Base-by-base conservation (phyloP, 1,140 invertebrate genomes). In the Helicoverpa armigera region DNA sequence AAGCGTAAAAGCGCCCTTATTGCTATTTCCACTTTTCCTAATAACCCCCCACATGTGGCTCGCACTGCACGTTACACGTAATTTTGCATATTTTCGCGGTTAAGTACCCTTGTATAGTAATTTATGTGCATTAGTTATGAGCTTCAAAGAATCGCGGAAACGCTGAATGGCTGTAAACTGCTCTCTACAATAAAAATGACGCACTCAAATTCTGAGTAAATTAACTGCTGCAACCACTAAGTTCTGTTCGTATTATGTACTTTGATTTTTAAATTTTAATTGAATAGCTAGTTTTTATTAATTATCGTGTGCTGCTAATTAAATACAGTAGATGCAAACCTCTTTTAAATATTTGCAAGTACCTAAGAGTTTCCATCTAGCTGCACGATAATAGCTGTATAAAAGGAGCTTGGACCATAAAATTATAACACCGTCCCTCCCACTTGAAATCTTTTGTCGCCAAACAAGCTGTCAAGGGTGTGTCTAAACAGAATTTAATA, bases 121-220 rank as follows among this genome's bases (percentile, higher is more conserved):
- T 84, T 81, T 84, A 84, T 84, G 83, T 81, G 76, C 83, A 84
- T 84, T 84, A 79, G 69, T 81, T 84, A 84, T 65, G 72, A 81
- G 79, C 61, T 50, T 61, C 79, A 83, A 83, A 81, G 83, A 84
- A 81, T 84, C 79, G 72, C 48, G 79, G 60, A 74, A 81, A 79
- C 58, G 79, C 56, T 80, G 77, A 75, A 67, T 65, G 58, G 70
- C 51, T 72, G 72, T 75, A 67, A 74, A 82, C 77, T 63, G 51
- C 73, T 72, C 53, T 50, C 43, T 50, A 73, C 67, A 69, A 61
- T 69, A 53, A 48, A 67, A 75, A 82, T 77, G 75, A 65, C 60
- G 75, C 61, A 77, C 75, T 77, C 43, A 77, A 13, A 43, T 50
- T 63, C 60, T 31, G 23, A 48, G 54, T 53, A 63, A 65, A 77